A percentile compares a stretch with the other conserved stretches of the same genome.
phyloP scores from a whole-genome alignment of 2,797 vertebrate genomes.

The Leptodactylus fallax region DNA sequence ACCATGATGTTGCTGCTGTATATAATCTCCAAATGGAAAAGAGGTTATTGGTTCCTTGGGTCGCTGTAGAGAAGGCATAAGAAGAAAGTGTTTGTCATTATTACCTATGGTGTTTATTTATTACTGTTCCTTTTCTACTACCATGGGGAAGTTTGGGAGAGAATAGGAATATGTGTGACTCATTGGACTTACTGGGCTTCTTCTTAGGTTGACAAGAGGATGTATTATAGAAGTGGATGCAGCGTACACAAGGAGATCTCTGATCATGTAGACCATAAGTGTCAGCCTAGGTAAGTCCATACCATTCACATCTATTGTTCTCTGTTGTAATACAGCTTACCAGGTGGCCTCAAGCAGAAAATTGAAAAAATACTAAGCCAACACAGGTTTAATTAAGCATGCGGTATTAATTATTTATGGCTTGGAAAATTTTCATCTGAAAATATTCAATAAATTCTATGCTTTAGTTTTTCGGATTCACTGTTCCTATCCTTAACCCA shows the following conservation, averaged over 20 bases:
- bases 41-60: constrained; percentile 53
- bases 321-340: not conserved
- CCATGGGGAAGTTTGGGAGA: constrained; percentile 56
- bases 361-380: not conserved
- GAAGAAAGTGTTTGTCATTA: not conserved
- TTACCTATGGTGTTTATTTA: constrained; percentile 38
- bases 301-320: constrained; percentile 45
- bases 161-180: constrained; percentile 52
- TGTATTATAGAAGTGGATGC: constrained; percentile 53
- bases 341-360: constrained; percentile 17
- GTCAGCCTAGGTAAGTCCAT: constrained; percentile 62
- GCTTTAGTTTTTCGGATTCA: not conserved
- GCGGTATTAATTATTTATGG: not conserved
- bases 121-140: constrained; percentile 23
- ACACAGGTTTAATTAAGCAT: not conserved
- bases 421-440: not conserved
- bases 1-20: constrained; percentile 58
- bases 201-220: constrained; percentile 52
- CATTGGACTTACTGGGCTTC: constrained; percentile 43
- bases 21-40: constrained; percentile 59
- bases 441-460: not conserved
- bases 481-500: constrained; percentile 1
- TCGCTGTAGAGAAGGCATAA: constrained; percentile 32
- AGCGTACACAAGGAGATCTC: constrained; percentile 44
- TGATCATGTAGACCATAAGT: constrained; percentile 61